Base-by-base conservation (phyloP, 2,888 invertebrate species). In the Thera britannica region DNA sequence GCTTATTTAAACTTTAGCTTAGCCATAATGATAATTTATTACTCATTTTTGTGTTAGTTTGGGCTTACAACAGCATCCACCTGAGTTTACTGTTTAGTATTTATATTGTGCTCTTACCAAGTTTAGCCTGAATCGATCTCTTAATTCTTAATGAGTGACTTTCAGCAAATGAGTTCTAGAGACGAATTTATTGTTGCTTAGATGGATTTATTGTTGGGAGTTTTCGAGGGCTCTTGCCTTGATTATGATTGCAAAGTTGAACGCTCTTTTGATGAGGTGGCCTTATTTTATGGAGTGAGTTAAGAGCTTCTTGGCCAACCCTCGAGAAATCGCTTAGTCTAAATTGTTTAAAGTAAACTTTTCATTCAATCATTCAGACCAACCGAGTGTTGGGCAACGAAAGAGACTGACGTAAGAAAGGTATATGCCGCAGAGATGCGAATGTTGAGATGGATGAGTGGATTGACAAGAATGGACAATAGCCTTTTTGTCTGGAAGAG, bases 81-180 rank as follows among this genome's bases (percentile, higher is more conserved):
- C 38, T 38, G 38, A 38, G 3, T 38, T 38, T 23, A 54, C 63
- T 67, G 63, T 9, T 57, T 51, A 6, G 11, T 44, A 52, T 52
- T 51, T 51, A 5, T 56, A 64, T 7, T 64, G 63, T 68, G 64
- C 63, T 60, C 34, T 36, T 65, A 69, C 66, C 61, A 60, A 75
- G 68, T 71, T 72, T 67, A 55, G 57, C 71, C 67, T 68, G 64
- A 68, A 75, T 75, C 73, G 72, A 75, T 77, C 75, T 81, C 79
- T 76, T 77, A 82, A 82, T 82, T 77, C 75, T 73, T 78, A 78
- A 81, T 79, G 80, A 76, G 76, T 75, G 65, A 75, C 74, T 75
- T 74, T 69, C 72, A 72, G 70, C 73, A 74, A 75, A 75, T 68
- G 68, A 70, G 58, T 70, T 62, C 58, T 62, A 48, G n/a, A 70